phyloP scores from a whole-genome alignment of 2,113 vertebrate genomes.

The Mohoua ochrocephala region DNA sequence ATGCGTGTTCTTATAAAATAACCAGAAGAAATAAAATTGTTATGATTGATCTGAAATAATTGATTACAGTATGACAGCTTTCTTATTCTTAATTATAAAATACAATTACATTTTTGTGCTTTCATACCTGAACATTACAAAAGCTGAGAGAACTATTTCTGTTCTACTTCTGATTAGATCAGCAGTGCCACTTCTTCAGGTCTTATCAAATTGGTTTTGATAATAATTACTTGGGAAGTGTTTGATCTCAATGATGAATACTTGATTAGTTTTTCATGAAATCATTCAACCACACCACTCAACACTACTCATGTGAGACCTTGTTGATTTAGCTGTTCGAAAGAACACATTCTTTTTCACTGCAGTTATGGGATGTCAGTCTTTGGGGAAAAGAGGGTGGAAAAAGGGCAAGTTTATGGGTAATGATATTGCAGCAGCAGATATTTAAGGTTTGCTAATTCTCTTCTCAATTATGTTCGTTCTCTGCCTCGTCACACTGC shows the following conservation, averaged over 20 bases:
- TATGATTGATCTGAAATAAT: slow-evolving; percentile 57
- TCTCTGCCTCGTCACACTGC: slow-evolving; percentile 68
- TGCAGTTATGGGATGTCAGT: slow-evolving; percentile 77
- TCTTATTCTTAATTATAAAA: slow-evolving; percentile 71
- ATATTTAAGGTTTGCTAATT: slow-evolving; percentile 95
- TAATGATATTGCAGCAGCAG: slow-evolving; percentile 95
- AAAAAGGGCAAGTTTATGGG: slow-evolving; percentile 93
- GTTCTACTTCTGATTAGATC: slow-evolving; percentile 82
- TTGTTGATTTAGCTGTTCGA: slow-evolving; percentile 95
- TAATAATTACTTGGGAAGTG: slow-evolving; percentile 92
- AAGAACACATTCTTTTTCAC: slow-evolving; percentile 77
- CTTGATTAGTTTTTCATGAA: slow-evolving; percentile 99
- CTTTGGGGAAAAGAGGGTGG: slow-evolving; percentile 84
- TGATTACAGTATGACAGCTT: slow-evolving; percentile 39
- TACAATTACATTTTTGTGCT: slow-evolving; percentile 66
- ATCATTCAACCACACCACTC: slow-evolving; percentile 90
- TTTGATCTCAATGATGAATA: slow-evolving; percentile 99
- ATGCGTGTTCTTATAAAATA: slow-evolving; percentile 31
- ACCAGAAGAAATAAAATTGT: slow-evolving; percentile 24
- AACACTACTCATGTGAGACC: slow-evolving; percentile 85
- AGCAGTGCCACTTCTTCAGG: slow-evolving; percentile 79
- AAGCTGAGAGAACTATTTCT: slow-evolving; percentile 63
- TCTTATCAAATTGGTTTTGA: slow-evolving; percentile 87
- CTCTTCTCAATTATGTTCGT: slow-evolving; percentile 82
- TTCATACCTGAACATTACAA: slow-evolving; percentile 62